A percentile compares a stretch with the other conserved stretches of the same genome.
Conservation (phyloP, 1,140 invertebrate genomes). For the Drusus annulatus region DNA sequence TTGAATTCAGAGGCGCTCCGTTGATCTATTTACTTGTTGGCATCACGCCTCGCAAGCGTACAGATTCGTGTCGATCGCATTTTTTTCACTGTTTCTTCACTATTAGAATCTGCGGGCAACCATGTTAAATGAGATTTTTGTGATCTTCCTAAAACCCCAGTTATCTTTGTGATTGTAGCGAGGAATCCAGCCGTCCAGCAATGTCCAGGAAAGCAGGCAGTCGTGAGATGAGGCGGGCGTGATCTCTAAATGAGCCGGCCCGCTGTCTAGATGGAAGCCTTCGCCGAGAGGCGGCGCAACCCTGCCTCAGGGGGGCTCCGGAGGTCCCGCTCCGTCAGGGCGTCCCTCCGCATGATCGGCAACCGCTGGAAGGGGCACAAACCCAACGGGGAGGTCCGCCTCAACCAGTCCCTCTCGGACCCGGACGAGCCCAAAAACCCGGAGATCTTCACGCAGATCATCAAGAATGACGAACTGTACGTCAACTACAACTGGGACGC, state of each 20-base stretch:
- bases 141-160: not conserved
- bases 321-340: conserved; percentile 80
- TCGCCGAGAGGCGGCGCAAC: conserved; percentile 66
- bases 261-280: conserved; percentile 41
- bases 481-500: conserved; percentile 65
- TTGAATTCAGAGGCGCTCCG: too few relatives aligned
- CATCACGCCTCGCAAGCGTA: too few relatives aligned
- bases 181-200: not conserved
- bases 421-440: conserved; percentile 63
- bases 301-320: conserved; percentile 68
- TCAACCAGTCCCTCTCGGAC: conserved; percentile 60
- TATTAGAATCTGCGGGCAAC: not conserved
- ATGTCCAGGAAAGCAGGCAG: not conserved
- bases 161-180: not conserved
- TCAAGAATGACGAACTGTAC: conserved; percentile 62
- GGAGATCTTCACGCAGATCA: conserved; percentile 67
- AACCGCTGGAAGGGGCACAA: conserved; percentile 70
- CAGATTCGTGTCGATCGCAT: not conserved
- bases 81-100: not conserved
- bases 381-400: conserved; percentile 61
- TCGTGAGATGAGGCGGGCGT: not conserved
- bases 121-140: not conserved
- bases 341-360: conserved; percentile 78
- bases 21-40: too few relatives aligned
- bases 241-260: conserved; percentile 14